Evolutionary conservation across 2,113 vertebrate genomes (phyloP), one percentile per base, ranked within the genome.

Genomic region (Canis aureus): DNA sequence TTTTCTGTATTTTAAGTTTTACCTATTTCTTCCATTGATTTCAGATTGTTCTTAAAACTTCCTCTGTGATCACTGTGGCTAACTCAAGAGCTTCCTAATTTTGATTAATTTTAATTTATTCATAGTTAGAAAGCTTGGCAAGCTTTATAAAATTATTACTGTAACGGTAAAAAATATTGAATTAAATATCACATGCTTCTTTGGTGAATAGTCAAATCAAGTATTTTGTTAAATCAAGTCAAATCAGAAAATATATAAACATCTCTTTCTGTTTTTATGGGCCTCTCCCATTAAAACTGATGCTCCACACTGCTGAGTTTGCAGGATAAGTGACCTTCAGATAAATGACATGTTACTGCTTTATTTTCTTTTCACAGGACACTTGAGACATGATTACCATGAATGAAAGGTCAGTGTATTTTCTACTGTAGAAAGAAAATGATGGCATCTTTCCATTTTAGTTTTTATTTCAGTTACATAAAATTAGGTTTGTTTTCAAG

Each of bases 281-380:
- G 11, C 5, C 17, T 32, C 84, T 43, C 43, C 43, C 43, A 43
- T 43, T 43, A 43, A 43, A 43, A 43, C 43, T 43, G 38, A 79
- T 92, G n/a, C 5, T 90, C 10, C n/a, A 76, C 22, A 67, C 38
- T 57, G 23, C 11, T 87, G 29, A 57, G 11, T 59, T 11, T 66
- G 8, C 12, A 78, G 2, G n/a, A 62, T 43, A 88, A 79, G 29
- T 91, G 51, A 84, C 85, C 64, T 71, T 67, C 43, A 53, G n/a
- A 53, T 84, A 93, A 84, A 78, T 91, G 69, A 60, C 32, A 80
- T 49, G 20, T 66, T 74, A 38, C 6, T 83, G 6, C 49, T 94
- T 94, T 79, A 74, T 66, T 96, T 96, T 95, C 38, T 62, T 25
- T 69, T 97, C 88, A 95, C 11, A 86, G n/a, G 49, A 51, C 32